Percentiles rank a stretch among this genome's conserved stretches.
Evolutionary conservation across 2,797 vertebrate genomes (phyloP).

Genomic region (Pangasius krempfi): DNA sequence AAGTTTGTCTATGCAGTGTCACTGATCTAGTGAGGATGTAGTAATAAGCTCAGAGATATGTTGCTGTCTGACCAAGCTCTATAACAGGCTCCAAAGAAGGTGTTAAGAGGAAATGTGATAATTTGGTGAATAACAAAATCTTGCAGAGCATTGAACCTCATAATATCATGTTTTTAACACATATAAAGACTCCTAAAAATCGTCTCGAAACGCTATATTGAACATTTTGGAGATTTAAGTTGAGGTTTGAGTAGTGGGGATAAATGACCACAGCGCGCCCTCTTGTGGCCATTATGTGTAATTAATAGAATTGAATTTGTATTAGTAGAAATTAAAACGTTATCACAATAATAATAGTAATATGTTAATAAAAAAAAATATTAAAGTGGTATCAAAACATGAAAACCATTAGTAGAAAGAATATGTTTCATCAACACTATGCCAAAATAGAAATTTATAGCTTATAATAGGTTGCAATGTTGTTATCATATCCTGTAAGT

Average conservation of each 20-base stretch:
- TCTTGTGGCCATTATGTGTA: conserved; percentile 16
- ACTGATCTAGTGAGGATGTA: neutral
- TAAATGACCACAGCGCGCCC: conserved; percentile 21
- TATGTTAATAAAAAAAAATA: neutral
- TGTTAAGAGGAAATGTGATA: neutral
- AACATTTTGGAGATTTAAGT: neutral
- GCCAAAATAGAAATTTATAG: neutral
- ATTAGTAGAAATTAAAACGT: neutral
- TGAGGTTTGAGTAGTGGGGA: neutral
- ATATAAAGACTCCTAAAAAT: neutral
- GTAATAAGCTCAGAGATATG: neutral
- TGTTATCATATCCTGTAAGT: neutral
- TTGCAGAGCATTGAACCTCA: neutral
- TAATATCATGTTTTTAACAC: neutral
- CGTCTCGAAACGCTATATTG: neutral
- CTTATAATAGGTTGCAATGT: neutral
- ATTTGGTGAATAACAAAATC: neutral
- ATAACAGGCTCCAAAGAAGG: neutral
- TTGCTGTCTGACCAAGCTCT: neutral
- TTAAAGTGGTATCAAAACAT: neutral
- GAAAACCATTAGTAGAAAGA: neutral
- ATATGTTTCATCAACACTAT: neutral
- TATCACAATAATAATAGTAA: neutral
- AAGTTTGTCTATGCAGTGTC: neutral
- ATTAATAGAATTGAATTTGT: neutral